Evolutionary conservation across 2,888 invertebrate species (phyloP).

Genomic region (Stegophylla sp.): DNA sequence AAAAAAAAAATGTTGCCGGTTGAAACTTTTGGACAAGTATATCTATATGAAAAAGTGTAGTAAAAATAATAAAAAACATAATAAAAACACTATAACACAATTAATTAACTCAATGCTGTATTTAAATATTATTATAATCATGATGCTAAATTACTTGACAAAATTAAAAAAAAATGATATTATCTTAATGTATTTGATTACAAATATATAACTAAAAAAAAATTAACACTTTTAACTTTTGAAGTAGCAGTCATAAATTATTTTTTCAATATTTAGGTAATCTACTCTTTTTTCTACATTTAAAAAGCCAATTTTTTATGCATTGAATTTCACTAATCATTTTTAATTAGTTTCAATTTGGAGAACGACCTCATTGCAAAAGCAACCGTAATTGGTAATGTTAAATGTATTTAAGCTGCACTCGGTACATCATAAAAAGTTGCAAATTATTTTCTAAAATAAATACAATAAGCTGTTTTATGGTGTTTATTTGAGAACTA

Average conservation of each 20-base stretch:
- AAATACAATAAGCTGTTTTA: background rate
- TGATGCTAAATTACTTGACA: background rate
- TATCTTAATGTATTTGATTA: background rate
- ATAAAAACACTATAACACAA: no score
- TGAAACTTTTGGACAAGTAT: no score
- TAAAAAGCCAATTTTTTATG: background rate
- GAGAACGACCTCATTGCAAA: background rate
- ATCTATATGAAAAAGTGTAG: no score
- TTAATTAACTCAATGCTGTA: background rate
- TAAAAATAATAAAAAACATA: no score
- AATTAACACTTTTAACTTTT: background rate
- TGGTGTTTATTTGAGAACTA: background rate
- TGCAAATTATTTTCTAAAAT: background rate
- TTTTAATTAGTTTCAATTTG: background rate
- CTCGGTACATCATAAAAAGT: background rate
- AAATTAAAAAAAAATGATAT: background rate
- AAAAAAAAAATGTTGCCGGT: no score
- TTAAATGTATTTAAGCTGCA: no score
- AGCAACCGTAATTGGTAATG: no score
- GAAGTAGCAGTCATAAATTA: background rate
- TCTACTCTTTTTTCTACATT: background rate
- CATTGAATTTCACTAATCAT: background rate
- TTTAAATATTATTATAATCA: background rate
- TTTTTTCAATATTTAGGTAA: background rate
- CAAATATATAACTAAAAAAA: background rate